phyloP scores from a whole-genome alignment of 2,888 invertebrate genomes.

The Oconnorella tubifera region DNA sequence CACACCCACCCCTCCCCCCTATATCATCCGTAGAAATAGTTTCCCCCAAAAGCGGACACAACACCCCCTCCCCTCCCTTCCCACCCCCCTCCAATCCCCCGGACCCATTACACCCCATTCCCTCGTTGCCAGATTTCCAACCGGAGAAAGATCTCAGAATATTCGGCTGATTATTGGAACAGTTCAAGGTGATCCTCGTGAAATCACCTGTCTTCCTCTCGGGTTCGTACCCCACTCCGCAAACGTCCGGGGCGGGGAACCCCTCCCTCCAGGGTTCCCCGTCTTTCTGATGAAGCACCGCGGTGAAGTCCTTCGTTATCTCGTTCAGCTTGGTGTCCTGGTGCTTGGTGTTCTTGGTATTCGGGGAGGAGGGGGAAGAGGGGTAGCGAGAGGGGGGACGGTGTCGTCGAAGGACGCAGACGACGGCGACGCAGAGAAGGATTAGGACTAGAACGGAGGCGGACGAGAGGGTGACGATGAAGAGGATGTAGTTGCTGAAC shows the following conservation, averaged over 20 bases:
- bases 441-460: constrained; percentile 17
- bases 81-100: background rate
- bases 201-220: too few relatives aligned
- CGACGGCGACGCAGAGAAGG: constrained; percentile 14
- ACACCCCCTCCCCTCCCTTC: background rate
- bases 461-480: constrained; percentile 15
- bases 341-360: background rate
- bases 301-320: background rate
- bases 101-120: background rate
- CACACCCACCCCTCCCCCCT: background rate
- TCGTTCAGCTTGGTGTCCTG: background rate
- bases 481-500: background rate
- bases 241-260: background rate
- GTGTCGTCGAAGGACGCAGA: constrained; percentile 13
- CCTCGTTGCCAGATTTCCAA: too few relatives aligned
- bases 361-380: background rate
- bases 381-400: background rate
- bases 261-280: background rate
- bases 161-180: too few relatives aligned
- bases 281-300: background rate
- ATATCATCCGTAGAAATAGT: background rate
- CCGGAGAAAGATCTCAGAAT: background rate
- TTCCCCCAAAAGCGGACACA: background rate
- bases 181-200: too few relatives aligned
- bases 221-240: too few relatives aligned